Evolutionary conservation across 2,888 invertebrate genomes (phyloP).

Genomic region (Rhingia rostrata): DNA sequence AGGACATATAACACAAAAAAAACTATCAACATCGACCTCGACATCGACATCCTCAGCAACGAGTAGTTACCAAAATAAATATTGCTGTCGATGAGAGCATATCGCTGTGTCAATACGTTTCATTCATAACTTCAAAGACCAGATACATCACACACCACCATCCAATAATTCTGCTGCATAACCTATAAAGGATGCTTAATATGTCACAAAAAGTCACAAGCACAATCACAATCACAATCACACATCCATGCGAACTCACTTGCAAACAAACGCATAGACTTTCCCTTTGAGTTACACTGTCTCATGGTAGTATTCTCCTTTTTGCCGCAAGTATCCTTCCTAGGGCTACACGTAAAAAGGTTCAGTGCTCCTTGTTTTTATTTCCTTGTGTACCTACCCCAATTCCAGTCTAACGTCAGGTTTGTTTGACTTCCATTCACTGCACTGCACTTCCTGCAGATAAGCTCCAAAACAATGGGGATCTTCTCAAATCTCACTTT

Average conservation of each 20-base stretch:
- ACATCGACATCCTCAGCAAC: no score
- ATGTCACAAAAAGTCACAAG: no score
- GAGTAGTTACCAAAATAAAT: no score
- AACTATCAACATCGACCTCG: no score
- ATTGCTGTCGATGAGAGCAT: no score
- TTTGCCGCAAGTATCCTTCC: constrained; percentile 35
- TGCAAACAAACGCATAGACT: no score
- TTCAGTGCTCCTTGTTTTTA: constrained; percentile 56
- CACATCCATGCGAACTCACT: neutral
- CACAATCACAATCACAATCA: neutral
- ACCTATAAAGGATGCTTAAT: no score
- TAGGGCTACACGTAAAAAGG: constrained; percentile 16
- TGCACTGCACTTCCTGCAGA: constrained; percentile 46
- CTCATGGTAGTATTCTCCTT: constrained; percentile 1
- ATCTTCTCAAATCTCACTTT: neutral
- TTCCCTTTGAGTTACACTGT: constrained; percentile 8
- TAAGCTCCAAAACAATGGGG: neutral
- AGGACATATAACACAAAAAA: no score
- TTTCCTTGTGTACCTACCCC: constrained; percentile 72
- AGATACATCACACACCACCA: no score
- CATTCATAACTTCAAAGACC: no score
- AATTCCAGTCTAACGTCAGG: constrained; percentile 25
- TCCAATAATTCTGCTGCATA: no score
- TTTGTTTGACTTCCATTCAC: constrained; percentile 37
- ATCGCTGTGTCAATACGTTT: no score